Base-by-base conservation (phyloP, 2,888 invertebrate species). In the Lottia scabra region DNA sequence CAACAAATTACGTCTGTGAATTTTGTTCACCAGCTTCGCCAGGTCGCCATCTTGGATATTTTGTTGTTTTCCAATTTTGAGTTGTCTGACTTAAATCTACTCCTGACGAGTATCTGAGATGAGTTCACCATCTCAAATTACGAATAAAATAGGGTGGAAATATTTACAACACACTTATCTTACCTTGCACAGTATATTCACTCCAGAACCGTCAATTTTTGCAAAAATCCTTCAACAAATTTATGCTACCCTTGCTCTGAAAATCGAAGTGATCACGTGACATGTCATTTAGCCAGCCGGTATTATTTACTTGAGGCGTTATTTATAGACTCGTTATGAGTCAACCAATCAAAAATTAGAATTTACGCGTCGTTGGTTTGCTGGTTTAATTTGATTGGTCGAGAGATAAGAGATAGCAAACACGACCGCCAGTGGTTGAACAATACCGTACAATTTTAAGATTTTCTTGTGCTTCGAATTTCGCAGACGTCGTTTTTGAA, bases 261-360 rank as follows among this genome's bases (percentile, higher is more conserved):
- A 70, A 70, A 72, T 74, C 68, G 67, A 62, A 56, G 30, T 46
- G 65, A 71, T 79, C 81, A 81, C 81, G 79, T 81, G 82, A 81
- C 73, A 48, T 68, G 75, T 77, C 67, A 73, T 63, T 71, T 69
- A 76, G 73, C 73, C 74, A 72, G 67, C 68, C 70, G 74, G 72
- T 78, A 75, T 79, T 80, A 78, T 80, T 79, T 82, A 78, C 81
- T 73, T 73, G 73, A 73, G 72, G 63, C 62, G 77, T 71, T 77
- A 77, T 74, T 74, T 74, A 73, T 76, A 76, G 74, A 67, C 19
- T 30, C 46, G 48, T 44, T 46, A 13, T 48, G 16, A 26, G 26
- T 56, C 66, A 56, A 66, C 75, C 75, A 75, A 75, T 75, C 67
- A 65, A 70, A 38, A 45, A 30, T 13, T 19, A 45, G 65, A 45